Percentiles rank a stretch among this genome's conserved stretches.
Conservation (phyloP, 2,797 vertebrate species). For the Sebastiscus albofasciatus region DNA sequence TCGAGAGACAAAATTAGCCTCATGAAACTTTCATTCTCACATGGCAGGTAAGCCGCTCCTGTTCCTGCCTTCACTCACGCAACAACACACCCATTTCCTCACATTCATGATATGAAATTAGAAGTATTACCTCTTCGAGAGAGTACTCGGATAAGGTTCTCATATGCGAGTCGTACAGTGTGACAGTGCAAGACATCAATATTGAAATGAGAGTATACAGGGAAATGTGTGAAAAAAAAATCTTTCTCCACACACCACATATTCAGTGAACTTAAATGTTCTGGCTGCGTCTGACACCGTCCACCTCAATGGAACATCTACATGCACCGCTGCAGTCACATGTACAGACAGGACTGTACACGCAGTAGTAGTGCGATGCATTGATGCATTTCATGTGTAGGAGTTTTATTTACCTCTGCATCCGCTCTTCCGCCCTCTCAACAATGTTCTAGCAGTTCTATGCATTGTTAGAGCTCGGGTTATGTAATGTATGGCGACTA, state of each 20-base stretch:
- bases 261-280: conserved; percentile 15
- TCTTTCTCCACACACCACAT: not conserved
- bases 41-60: conserved; percentile 31
- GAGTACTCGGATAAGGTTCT: not conserved
- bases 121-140: not conserved
- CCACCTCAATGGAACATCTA: conserved; percentile 14
- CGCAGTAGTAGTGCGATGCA: conserved; percentile 2
- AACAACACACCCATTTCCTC: conserved; percentile 5
- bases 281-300: not conserved
- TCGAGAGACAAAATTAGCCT: not conserved
- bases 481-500: conserved; percentile 19
- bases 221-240: conserved; percentile 1
- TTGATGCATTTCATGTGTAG: conserved; percentile 48
- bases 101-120: conserved; percentile 8
- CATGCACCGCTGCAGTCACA: conserved; percentile 12
- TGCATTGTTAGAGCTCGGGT: conserved; percentile 15
- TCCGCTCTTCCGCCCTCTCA: not conserved
- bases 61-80: conserved; percentile 13
- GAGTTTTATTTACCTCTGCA: conserved; percentile 49
- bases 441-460: not conserved
- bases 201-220: conserved; percentile 26
- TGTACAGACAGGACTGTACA: conserved; percentile 17
- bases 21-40: conserved; percentile 60
- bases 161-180: not conserved
- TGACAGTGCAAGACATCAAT: conserved; percentile 33